Conservation (phyloP, 1,140 invertebrate genomes). For the Caenorhabditis remanei region DNA sequence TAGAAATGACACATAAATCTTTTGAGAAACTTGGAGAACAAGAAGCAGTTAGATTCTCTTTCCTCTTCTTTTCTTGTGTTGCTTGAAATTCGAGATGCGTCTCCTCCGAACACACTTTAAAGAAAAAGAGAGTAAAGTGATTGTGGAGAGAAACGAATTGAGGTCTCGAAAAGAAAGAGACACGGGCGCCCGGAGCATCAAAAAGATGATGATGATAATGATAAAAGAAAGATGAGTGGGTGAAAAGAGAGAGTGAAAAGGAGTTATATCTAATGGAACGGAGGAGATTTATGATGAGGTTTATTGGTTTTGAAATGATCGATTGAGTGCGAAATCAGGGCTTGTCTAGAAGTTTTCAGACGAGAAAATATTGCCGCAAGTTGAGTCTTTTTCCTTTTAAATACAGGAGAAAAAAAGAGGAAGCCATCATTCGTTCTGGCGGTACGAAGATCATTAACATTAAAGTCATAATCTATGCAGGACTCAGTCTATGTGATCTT, state of each 20-base stretch:
- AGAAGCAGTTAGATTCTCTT: conserved; percentile 18
- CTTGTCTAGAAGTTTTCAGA: too few species aligned
- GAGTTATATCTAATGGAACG: background rate
- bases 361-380: too few species aligned
- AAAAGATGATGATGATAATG: conserved; percentile 2
- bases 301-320: background rate
- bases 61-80: background rate
- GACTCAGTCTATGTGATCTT: too few species aligned
- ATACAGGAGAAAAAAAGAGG: too few species aligned
- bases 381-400: too few species aligned
- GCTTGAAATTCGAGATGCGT: conserved; percentile 48
- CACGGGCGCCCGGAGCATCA: background rate
- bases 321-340: too few species aligned
- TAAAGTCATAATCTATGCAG: too few species aligned
- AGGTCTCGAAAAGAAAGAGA: background rate
- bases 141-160: background rate
- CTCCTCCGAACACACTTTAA: conserved; percentile 40
- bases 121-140: background rate
- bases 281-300: background rate
- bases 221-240: conserved; percentile 16
- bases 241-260: background rate
- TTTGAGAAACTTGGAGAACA: conserved; percentile 42
- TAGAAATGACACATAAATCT: conserved; percentile 12
- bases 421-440: too few species aligned
- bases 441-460: too few species aligned